Conservation (phyloP, 2,888 invertebrate species). For the Cephonodes hylas region DNA sequence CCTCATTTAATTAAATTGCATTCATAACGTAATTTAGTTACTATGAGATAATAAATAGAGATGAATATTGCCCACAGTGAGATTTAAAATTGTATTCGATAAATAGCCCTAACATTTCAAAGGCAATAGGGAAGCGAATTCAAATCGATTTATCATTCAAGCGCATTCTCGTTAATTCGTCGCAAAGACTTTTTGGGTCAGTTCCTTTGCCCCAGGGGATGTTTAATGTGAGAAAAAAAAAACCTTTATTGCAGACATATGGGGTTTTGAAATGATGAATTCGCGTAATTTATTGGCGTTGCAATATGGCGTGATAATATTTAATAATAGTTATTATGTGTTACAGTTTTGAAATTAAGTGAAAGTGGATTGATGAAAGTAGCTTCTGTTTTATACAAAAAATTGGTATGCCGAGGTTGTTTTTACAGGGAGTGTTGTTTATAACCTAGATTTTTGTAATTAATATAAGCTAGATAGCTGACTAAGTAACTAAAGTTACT, state of each 20-base stretch:
- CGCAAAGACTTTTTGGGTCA: conserved; percentile 57
- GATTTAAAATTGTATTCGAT: not conserved
- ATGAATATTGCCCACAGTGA: conserved; percentile 13
- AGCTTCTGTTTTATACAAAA: conserved; percentile 4
- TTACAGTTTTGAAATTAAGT: conserved; percentile 10
- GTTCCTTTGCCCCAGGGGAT: conserved; percentile 45
- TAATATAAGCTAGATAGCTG: not conserved
- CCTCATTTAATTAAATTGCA: no score
- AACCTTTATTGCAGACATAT: conserved; percentile 35
- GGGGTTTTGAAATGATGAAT: conserved; percentile 35
- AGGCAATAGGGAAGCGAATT: conserved; percentile 48
- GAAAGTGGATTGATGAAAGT: conserved; percentile 9
- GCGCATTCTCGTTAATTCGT: conserved; percentile 71
- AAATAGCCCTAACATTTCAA: conserved; percentile 13
- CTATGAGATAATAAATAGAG: not conserved
- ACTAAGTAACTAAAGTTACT: not conserved
- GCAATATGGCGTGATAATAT: conserved; percentile 31
- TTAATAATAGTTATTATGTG: conserved; percentile 12
- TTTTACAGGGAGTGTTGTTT: not conserved
- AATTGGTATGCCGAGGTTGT: conserved; percentile 22
- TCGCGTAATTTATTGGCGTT: conserved; percentile 32
- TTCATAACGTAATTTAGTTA: not conserved
- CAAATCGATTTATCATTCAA: conserved; percentile 63
- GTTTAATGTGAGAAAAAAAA: conserved; percentile 51
- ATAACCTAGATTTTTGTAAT: not conserved